phyloP scores from a whole-genome alignment of 2,888 invertebrate genomes.

The Xestoiulus laeticollis region DNA sequence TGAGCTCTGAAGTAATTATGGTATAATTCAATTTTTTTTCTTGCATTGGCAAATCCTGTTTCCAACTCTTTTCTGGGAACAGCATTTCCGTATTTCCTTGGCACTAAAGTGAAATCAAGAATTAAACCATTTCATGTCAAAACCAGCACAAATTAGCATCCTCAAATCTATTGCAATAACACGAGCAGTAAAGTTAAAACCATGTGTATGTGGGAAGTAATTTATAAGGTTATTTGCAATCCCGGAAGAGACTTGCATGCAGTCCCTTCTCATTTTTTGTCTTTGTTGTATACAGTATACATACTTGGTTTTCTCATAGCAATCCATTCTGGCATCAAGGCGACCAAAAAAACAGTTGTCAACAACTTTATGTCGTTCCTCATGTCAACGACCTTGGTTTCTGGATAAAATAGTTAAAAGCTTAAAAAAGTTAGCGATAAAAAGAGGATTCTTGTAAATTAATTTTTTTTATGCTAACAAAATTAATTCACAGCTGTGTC shows the following conservation, averaged over 20 bases:
- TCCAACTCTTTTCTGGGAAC: slow-evolving; percentile 57
- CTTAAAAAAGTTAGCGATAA: background rate
- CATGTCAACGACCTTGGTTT: slow-evolving; percentile 29
- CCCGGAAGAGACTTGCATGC: background rate
- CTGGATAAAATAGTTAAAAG: background rate
- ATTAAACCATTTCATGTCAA: background rate
- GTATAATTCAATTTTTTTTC: slow-evolving; percentile 76
- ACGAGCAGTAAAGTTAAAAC: too few relatives aligned
- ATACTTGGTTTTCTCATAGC: slow-evolving; percentile 20
- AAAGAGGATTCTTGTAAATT: background rate
- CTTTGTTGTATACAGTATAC: background rate
- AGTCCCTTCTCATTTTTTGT: background rate
- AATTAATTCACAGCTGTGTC: background rate
- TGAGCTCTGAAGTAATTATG: slow-evolving; percentile 81
- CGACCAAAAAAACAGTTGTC: background rate
- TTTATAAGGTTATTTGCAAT: background rate
- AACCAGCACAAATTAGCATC: background rate
- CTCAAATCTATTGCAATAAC: background rate
- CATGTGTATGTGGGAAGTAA: too few relatives aligned
- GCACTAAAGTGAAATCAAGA: slow-evolving; percentile 54
- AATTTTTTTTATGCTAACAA: background rate
- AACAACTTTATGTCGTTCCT: background rate
- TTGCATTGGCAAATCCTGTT: slow-evolving; percentile 60
- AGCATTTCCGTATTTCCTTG: slow-evolving; percentile 58
- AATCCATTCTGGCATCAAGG: background rate